Evolutionary conservation across 2,888 invertebrate species (phyloP), one percentile per base, ranked within the genome.

Genomic region (Acleris laterana): DNA sequence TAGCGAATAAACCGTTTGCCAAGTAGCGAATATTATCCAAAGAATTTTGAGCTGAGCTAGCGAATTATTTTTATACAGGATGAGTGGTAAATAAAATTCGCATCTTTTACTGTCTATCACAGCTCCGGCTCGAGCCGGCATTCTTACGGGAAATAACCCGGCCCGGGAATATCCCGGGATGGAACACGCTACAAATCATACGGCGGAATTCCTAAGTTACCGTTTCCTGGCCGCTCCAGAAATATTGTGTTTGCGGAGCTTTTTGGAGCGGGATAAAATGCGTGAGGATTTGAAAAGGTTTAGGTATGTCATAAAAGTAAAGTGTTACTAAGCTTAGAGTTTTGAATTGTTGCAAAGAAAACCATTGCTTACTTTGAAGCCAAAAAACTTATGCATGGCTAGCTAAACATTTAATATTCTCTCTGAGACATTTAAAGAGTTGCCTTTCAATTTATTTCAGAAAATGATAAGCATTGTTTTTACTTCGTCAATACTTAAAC

Each of bases 141-240:
- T 20, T 57, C 57, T 57, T 57, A 44, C 55, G 42, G 25, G 57
- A 44, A 55, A 42, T 44, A 25, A 25, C 42, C 56, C 19, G 53
- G 20, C 20, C 19, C 25, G n/a, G 46, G 55, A 55, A 42, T 55
- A 55, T 55, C 17, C 55, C 55, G 44, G 64, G 50, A 57, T 74
- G 77, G 75, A 82, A 74, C 79, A 76, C 70, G 82, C 88, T 89
- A 94, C 94, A 94, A 94, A 94, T 94, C 94, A 94, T 93, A 85
- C 71, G 81, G 88, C 94, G 94, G 94, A 94, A 94, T 94, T 94
- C 94, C 93, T 93, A 93, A 92, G 87, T 93, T 92, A 91, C 91
- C 90, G 84, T 81, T 89, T 88, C 89, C 88, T 70, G 68, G 48
- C 66, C 53, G 22, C 16, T 20, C 6, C 38, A 65, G 50, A 65